These are phyloP conservation scores for Wasmannia auropunctata DNA, from an alignment of 1,140 invertebrate species.

Conservation along the genomic window DNA sequence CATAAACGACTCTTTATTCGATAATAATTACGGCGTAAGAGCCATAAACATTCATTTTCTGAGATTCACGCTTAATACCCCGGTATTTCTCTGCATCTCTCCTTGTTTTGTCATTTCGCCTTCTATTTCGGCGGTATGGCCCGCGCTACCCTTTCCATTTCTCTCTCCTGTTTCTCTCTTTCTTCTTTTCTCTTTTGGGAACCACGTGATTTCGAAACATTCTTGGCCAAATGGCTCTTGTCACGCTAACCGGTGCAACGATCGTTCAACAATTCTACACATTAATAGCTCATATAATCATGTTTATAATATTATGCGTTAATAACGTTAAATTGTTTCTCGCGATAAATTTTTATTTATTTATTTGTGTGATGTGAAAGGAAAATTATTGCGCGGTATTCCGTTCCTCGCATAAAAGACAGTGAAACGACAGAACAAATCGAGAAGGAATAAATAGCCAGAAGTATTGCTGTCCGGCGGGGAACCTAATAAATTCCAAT, in stretches of 20 bases:
- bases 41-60: slow-evolving; percentile 76
- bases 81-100: slow-evolving; percentile 66
- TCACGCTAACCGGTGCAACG: slow-evolving; percentile 12
- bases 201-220: slow-evolving; percentile 42
- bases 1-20: slow-evolving; percentile 81
- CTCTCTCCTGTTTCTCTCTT: background rate
- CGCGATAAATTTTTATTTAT: background rate
- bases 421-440: background rate
- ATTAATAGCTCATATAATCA: background rate
- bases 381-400: background rate
- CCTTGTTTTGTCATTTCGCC: slow-evolving; percentile 69
- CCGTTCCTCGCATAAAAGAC: background rate
- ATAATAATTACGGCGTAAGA: slow-evolving; percentile 81
- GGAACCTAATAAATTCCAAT: background rate
- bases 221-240: slow-evolving; percentile 29
- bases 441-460: background rate
- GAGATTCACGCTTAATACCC: slow-evolving; percentile 69
- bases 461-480: background rate
- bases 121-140: slow-evolving; percentile 31
- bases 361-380: background rate
- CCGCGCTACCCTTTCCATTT: background rate
- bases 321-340: background rate
- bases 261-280: background rate
- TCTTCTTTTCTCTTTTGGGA: background rate
- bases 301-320: background rate